Conservation (phyloP, 2,113 vertebrate species). For the Narcine bancroftii region DNA sequence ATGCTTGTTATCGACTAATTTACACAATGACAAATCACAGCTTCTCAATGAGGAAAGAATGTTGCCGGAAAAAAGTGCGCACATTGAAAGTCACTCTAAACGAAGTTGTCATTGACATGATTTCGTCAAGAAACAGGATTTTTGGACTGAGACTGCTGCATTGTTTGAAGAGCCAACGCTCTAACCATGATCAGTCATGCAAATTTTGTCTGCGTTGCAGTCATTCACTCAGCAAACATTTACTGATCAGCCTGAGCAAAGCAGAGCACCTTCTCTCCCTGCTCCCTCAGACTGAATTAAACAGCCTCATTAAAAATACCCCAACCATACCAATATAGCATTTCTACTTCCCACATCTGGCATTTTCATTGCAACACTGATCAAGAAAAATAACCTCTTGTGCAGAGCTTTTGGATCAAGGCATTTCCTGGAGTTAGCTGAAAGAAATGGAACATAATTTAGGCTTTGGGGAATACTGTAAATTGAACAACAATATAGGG, state of each 20-base stretch:
- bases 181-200: not conserved
- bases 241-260: not conserved
- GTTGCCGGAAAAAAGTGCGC: not conserved
- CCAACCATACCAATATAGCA: not conserved
- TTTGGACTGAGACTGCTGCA: not conserved
- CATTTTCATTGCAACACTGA: not conserved
- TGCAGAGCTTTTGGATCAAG: not conserved
- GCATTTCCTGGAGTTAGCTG: not conserved
- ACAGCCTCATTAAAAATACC: not conserved
- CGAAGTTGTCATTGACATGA: not conserved
- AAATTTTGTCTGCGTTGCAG: not conserved
- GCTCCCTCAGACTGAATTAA: not conserved
- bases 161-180: not conserved
- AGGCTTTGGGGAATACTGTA: not conserved
- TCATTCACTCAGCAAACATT: not conserved
- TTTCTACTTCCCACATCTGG: not conserved
- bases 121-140: not conserved
- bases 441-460: not conserved
- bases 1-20: not conserved
- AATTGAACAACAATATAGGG: not conserved
- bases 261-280: not conserved
- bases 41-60: not conserved
- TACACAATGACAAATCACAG: not conserved
- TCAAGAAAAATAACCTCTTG: not conserved
- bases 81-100: not conserved